Percentiles rank a stretch among this genome's conserved stretches.
phyloP scores from a whole-genome alignment of 2,888 invertebrate species.

The Dendrolimus houi region DNA sequence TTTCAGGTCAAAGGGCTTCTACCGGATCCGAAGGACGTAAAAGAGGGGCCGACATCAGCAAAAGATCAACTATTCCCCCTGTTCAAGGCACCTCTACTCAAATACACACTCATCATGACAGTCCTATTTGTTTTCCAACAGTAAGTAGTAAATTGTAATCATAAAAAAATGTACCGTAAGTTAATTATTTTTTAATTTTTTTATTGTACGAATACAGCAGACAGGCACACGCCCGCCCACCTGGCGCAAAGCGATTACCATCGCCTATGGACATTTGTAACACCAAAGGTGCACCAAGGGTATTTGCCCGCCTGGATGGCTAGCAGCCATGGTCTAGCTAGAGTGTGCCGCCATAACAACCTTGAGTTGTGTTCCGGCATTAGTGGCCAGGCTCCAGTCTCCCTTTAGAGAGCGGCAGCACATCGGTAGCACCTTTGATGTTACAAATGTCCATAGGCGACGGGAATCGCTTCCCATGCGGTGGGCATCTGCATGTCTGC shows the following conservation, averaged over 20 bases:
- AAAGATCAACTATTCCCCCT: slow-evolving; percentile 63
- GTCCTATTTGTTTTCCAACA: slow-evolving; percentile 74
- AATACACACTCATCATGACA: slow-evolving; percentile 61
- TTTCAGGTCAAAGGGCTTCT: slow-evolving; percentile 37
- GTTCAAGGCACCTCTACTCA: slow-evolving; percentile 68
- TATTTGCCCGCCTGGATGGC: too few relatives aligned
- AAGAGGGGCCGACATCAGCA: slow-evolving; percentile 19
- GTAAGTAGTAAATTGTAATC: slow-evolving; percentile 44
- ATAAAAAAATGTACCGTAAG: not conserved
- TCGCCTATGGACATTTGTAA: not conserved
- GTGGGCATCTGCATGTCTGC: too few relatives aligned
- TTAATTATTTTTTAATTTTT: not conserved
- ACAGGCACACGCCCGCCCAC: not conserved
- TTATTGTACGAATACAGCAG: not conserved
- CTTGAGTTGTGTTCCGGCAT: too few relatives aligned
- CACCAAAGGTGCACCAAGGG: too few relatives aligned
- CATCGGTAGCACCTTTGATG: too few relatives aligned
- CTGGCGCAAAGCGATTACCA: not conserved
- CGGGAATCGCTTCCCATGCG: too few relatives aligned
- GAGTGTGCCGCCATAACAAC: too few relatives aligned
- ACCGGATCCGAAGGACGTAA: slow-evolving; percentile 31
- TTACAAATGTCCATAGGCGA: too few relatives aligned
- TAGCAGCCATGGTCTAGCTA: too few relatives aligned
- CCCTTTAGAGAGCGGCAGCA: too few relatives aligned
- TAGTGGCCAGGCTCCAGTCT: too few relatives aligned